A percentile compares a stretch with the other conserved stretches of the same genome.
Evolutionary conservation across 2,888 invertebrate genomes (phyloP).

Genomic region (Allophyes oxyacanthae): DNA sequence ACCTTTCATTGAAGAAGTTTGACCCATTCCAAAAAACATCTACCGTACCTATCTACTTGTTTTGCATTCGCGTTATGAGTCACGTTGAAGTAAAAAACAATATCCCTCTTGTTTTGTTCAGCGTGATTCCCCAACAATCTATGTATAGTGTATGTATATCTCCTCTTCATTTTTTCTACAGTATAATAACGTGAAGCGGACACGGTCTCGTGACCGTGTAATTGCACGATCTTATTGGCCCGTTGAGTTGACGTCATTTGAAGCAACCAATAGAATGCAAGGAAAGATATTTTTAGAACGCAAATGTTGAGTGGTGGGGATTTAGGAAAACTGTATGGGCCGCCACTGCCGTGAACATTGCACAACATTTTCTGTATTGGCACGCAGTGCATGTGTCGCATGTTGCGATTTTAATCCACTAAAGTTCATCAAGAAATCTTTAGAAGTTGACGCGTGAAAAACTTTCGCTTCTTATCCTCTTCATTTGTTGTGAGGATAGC

Average conservation of each 20-base stretch:
- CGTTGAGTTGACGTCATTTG: slow-evolving; percentile 76
- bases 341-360: slow-evolving; percentile 71
- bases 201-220: slow-evolving; percentile 79
- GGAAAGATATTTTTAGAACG: slow-evolving; percentile 84
- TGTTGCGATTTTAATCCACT: slow-evolving; percentile 32
- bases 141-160: slow-evolving; percentile 21
- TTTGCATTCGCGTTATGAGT: slow-evolving; percentile 56
- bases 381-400: slow-evolving; percentile 67
- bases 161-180: slow-evolving; percentile 28
- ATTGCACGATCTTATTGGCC: slow-evolving; percentile 71
- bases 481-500: slow-evolving; percentile 59
- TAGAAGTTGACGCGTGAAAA: slow-evolving; percentile 26
- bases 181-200: slow-evolving; percentile 52
- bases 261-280: slow-evolving; percentile 69
- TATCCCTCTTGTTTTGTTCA: slow-evolving; percentile 57
- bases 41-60: too few species aligned
- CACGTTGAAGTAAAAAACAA: slow-evolving; percentile 56
- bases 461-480: slow-evolving; percentile 51
- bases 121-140: slow-evolving; percentile 68
- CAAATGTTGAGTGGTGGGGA: slow-evolving; percentile 74
- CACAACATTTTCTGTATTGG: slow-evolving; percentile 82
- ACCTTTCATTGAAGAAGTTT: too few species aligned
- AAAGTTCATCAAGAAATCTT: slow-evolving; percentile 38
- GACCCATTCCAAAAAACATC: too few species aligned
- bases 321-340: slow-evolving; percentile 77